A percentile compares a stretch with the other conserved stretches of the same genome.
Conservation (phyloP, 2,888 invertebrate genomes). For the Aproaerema taeniolella region DNA sequence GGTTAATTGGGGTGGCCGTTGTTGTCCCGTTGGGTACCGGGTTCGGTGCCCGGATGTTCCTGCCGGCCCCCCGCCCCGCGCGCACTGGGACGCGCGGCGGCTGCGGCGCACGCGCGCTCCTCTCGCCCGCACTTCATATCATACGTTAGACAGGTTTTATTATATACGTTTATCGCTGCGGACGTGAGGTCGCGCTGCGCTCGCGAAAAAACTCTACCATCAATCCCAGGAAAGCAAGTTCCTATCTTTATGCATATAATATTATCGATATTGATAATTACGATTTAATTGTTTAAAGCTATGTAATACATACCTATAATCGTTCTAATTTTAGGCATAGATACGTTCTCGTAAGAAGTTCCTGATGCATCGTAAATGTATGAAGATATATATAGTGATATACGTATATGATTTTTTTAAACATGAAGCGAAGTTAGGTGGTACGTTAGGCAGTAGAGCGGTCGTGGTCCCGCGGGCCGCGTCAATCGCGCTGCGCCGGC, state of each 20-base stretch:
- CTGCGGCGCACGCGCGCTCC: conserved; percentile 39
- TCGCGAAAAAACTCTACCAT: conserved; percentile 64
- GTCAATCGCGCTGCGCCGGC: not conserved
- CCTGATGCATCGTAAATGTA: conserved; percentile 78
- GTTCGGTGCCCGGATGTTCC: conserved; percentile 25
- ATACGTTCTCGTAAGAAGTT: conserved; percentile 79
- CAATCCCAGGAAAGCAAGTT: conserved; percentile 79
- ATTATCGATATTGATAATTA: conserved; percentile 79
- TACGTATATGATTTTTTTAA: conserved; percentile 77
- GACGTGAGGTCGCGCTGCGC: conserved; percentile 60
- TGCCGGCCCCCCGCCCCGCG: conserved; percentile 47
- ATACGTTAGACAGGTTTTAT: conserved; percentile 77
- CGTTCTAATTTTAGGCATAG: conserved; percentile 78
- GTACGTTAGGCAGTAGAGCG: conserved; percentile 76
- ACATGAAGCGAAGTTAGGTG: conserved; percentile 75
- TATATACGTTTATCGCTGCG: conserved; percentile 74
- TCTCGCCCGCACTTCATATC: conserved; percentile 67
- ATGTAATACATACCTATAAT: conserved; percentile 79
- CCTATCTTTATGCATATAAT: conserved; percentile 80
- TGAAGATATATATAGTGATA: conserved; percentile 76
- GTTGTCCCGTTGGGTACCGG: conserved; percentile 36
- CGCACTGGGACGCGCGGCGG: conserved; percentile 62
- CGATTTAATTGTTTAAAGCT: conserved; percentile 79
- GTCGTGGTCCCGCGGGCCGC: conserved; percentile 63
- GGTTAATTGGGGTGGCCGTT: conserved; percentile 62